A percentile compares a stretch with the other conserved stretches of the same genome.
These are phyloP conservation scores for Chrysolina haemoptera DNA, from an alignment of 2,888 invertebrate genomes.

Conservation along the genomic window DNA sequence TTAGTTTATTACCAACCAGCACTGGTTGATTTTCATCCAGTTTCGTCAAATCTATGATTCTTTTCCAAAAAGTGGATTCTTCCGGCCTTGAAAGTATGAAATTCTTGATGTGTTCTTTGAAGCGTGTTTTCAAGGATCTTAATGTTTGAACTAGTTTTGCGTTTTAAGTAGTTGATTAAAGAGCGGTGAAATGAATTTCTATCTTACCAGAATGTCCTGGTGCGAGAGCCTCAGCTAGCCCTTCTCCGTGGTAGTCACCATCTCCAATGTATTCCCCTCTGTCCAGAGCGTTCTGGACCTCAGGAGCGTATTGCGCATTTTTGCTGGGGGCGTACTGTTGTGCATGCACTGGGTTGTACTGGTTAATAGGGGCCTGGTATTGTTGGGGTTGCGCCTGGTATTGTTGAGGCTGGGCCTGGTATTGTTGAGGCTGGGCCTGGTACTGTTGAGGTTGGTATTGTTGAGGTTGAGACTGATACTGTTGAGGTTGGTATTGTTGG, in stretches of 20 bases:
- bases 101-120: too few relatives aligned
- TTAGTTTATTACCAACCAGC: too few relatives aligned
- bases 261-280: constrained; percentile 64
- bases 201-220: constrained; percentile 58
- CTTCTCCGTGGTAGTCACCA: constrained; percentile 64
- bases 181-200: not conserved
- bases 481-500: constrained; percentile 43
- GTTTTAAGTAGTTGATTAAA: not conserved
- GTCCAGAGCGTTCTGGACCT: constrained; percentile 61
- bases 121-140: too few relatives aligned
- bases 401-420: constrained; percentile 48
- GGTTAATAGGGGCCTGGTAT: constrained; percentile 51
- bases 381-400: constrained; percentile 47
- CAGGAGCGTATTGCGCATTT: constrained; percentile 54
- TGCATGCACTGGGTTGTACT: constrained; percentile 56
- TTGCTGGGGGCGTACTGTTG: constrained; percentile 55
- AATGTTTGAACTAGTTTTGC: too few relatives aligned
- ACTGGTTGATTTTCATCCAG: too few relatives aligned
- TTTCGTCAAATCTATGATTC: too few relatives aligned
- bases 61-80: too few relatives aligned
- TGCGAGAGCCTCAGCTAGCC: constrained; percentile 62
- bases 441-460: constrained; percentile 44
- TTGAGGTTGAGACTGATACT: constrained; percentile 42
- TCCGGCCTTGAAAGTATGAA: too few relatives aligned
- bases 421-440: constrained; percentile 50